Conservation (phyloP, 2,888 invertebrate genomes). For the Encarsia formosa region DNA sequence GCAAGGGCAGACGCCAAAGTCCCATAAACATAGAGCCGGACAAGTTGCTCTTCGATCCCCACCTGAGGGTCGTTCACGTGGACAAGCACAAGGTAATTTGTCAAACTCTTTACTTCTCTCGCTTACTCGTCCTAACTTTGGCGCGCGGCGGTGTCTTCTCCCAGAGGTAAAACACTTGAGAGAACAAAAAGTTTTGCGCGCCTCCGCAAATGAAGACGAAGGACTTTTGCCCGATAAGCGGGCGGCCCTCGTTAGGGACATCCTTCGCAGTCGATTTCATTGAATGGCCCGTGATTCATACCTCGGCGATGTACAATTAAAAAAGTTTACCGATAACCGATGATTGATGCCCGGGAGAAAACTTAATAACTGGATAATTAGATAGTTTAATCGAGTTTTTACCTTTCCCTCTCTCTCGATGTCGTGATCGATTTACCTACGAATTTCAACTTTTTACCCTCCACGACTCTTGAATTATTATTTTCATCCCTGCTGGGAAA, state of each 20-base stretch:
- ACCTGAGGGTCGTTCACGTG: conserved; percentile 83
- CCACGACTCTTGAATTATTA: too few species aligned
- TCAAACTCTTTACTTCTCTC: neutral
- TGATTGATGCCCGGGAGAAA: conserved; percentile 15
- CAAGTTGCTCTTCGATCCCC: conserved; percentile 91
- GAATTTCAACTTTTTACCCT: neutral
- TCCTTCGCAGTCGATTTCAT: conserved; percentile 23
- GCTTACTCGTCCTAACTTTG: neutral
- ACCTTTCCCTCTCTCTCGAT: neutral
- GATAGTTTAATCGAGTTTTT: conserved; percentile 4
- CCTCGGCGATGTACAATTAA: conserved; percentile 19
- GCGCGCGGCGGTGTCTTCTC: neutral
- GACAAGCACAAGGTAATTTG: conserved; percentile 86
- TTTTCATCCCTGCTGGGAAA: too few species aligned
- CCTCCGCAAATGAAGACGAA: conserved; percentile 34
- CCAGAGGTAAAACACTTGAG: neutral
- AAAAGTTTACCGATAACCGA: conserved; percentile 22
- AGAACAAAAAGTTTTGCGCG: conserved; percentile 24
- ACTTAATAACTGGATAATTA: conserved; percentile 19
- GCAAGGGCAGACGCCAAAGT: conserved; percentile 91
- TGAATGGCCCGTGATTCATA: conserved; percentile 7
- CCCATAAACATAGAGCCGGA: conserved; percentile 96
- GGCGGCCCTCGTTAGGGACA: neutral
- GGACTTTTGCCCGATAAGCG: conserved; percentile 31
- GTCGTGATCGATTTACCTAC: too few species aligned